Percentiles rank a stretch among this genome's conserved stretches.
phyloP scores from a whole-genome alignment of 1,140 invertebrate genomes.

The Zaprionus kolodkinae region DNA sequence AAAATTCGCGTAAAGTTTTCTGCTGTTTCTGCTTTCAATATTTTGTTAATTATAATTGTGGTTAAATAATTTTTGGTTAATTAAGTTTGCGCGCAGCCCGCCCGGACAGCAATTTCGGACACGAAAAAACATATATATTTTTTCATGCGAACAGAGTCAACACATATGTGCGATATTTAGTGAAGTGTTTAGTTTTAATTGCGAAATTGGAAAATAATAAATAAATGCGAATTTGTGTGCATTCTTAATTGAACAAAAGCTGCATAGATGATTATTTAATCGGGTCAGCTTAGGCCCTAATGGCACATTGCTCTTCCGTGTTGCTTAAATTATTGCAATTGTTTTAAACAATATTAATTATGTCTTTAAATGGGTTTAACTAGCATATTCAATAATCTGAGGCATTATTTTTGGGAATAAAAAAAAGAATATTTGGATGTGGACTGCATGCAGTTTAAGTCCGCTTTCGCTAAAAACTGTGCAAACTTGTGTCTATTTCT shows the following conservation, averaged over 20 bases:
- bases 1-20: conserved; percentile 2
- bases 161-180: not conserved
- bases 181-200: conserved; percentile 22
- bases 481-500: conserved; percentile 9
- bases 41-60: conserved; percentile 67
- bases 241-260: conserved; percentile 3
- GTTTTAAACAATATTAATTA: not conserved
- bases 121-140: not conserved
- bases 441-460: too few species aligned
- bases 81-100: conserved; percentile 48
- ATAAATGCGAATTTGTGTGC: conserved; percentile 3
- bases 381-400: too few species aligned
- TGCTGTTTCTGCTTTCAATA: not conserved
- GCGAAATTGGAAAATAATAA: not conserved
- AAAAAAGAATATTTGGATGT: too few species aligned
- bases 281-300: not conserved
- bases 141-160: not conserved
- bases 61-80: conserved; percentile 66
- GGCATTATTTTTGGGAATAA: too few species aligned
- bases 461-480: not conserved
- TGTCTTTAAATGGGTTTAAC: not conserved
- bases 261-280: not conserved
- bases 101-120: not conserved
- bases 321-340: not conserved
- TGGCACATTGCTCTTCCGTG: not conserved